A percentile compares a stretch with the other conserved stretches of the same genome.
Evolutionary conservation across 2,797 vertebrate genomes (phyloP).

Genomic region (Mus spretus): DNA sequence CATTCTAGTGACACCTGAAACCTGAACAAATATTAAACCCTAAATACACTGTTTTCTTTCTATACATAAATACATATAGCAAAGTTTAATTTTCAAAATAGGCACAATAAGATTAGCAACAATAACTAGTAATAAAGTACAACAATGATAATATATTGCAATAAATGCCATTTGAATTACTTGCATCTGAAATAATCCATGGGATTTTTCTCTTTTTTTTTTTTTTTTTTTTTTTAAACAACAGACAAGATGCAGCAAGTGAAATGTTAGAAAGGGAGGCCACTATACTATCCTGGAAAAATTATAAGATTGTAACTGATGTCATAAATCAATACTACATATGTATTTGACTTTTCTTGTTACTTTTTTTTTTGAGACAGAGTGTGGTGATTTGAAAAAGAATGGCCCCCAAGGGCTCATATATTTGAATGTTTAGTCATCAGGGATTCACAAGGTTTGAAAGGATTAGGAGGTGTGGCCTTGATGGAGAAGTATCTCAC

Average conservation of each 20-base stretch:
- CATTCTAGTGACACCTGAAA: neutral
- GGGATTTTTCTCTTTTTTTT: neutral
- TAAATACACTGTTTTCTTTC: neutral
- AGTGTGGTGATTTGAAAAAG: neutral
- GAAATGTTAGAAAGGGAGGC: neutral
- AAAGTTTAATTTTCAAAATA: constrained; percentile 20
- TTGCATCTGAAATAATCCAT: neutral
- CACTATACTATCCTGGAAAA: constrained; percentile 6
- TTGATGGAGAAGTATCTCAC: neutral
- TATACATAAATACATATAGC: neutral
- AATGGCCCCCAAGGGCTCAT: neutral
- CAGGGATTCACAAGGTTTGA: neutral
- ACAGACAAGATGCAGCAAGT: neutral
- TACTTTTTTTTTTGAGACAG: neutral
- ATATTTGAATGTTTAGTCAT: neutral
- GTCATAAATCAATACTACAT: constrained; percentile 16
- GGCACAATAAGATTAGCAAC: neutral
- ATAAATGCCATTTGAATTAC: neutral
- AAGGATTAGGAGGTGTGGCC: neutral
- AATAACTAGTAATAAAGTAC: constrained; percentile 14
- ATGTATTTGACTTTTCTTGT: neutral
- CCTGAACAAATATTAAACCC: neutral
- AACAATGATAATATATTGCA: neutral
- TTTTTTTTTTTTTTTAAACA: neutral
- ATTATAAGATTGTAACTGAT: constrained; percentile 39